Base-by-base conservation (phyloP, 2,113 vertebrate genomes). In the Kryptolebias marmoratus region DNA sequence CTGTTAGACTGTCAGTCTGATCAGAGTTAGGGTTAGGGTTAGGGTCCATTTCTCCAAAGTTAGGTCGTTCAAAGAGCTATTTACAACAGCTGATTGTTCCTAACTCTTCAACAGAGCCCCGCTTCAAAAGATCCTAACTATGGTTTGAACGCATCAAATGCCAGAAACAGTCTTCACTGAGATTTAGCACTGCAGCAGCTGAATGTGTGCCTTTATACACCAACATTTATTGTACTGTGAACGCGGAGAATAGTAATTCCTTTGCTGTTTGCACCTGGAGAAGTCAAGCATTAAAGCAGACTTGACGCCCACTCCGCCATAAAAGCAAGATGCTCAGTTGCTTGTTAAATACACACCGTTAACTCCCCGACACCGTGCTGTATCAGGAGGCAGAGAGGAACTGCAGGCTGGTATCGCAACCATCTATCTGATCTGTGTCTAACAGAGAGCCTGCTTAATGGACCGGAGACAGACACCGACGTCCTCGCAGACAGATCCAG, bases 391-490 rank as follows among this genome's bases (percentile, higher is more conserved):
- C 60, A 4, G 70, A 64, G 68, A 22, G 58, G 64, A 73, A 59
- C 48, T 68, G 66, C 55, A 76, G 73, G 82, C 73, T 78, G 78
- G 66, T 79, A 86, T 88, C 88, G 75, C 82, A 69, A 69, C 72
- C 77, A 80, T 81, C 81, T 79, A 88, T 89, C 83, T 73, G 79
- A 87, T 89, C 86, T 81, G 78, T 82, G 90, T 86, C 87, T 77
- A 78, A 79, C 75, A 77, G 79, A 88, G 75, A 82, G 86, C 72
- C 73, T 56, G 67, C 81, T 87, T 92, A 92, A 92, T 91, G 89
- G 91, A 90, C 82, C 79, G 59, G 81, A 88, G 83, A 87, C 83
- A 88, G 88, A 88, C 88, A 80, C 77, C 54, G 82, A 90, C 71
- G 73, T 74, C 70, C 70, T 76, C 73, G 42, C 70, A 75, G 75